phyloP scores from a whole-genome alignment of 1,140 invertebrate genomes.

The Pseudachorutes palmiensis region DNA sequence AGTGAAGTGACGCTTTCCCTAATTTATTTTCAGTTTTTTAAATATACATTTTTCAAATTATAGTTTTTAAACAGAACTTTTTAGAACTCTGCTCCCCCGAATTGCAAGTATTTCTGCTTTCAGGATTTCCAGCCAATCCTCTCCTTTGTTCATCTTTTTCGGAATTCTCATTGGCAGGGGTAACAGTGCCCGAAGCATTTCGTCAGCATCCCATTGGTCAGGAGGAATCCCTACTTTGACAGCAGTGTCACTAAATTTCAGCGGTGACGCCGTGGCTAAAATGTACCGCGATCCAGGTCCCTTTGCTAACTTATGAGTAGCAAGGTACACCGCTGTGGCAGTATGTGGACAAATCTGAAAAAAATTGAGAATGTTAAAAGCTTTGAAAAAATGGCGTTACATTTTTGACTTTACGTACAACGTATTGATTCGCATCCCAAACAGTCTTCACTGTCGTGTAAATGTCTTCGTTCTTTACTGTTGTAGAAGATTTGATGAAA shows the following conservation, averaged over 20 bases:
- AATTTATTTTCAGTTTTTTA: too few species aligned
- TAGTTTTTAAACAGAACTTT: too few species aligned
- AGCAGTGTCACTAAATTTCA: slow-evolving; percentile 46
- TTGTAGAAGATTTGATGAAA: too few species aligned
- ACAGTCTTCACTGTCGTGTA: slow-evolving; percentile 41
- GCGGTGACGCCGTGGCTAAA: slow-evolving; percentile 46
- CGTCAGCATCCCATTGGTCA: slow-evolving; percentile 18
- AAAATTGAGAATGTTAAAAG: not conserved
- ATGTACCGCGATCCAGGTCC: slow-evolving; percentile 36
- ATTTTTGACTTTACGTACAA: slow-evolving; percentile 21
- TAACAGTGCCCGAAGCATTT: slow-evolving; percentile 36
- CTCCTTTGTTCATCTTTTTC: slow-evolving; percentile 40
- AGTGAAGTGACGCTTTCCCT: too few species aligned
- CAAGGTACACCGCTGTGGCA: slow-evolving; percentile 44
- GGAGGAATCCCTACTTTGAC: slow-evolving; percentile 39
- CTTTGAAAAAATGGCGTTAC: not conserved
- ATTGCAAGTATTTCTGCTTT: slow-evolving; percentile 42
- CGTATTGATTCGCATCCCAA: slow-evolving; percentile 44
- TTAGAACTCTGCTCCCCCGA: too few species aligned
- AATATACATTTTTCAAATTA: too few species aligned
- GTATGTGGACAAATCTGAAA: slow-evolving; percentile 46
- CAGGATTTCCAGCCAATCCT: slow-evolving; percentile 43
- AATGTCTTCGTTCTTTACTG: slow-evolving; percentile 38
- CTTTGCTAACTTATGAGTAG: slow-evolving; percentile 34
- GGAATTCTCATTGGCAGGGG: slow-evolving; percentile 28